Percentiles rank a stretch among this genome's conserved stretches.
phyloP scores from a whole-genome alignment of 2,888 invertebrate species.

The Dinocampus coccinellae region DNA sequence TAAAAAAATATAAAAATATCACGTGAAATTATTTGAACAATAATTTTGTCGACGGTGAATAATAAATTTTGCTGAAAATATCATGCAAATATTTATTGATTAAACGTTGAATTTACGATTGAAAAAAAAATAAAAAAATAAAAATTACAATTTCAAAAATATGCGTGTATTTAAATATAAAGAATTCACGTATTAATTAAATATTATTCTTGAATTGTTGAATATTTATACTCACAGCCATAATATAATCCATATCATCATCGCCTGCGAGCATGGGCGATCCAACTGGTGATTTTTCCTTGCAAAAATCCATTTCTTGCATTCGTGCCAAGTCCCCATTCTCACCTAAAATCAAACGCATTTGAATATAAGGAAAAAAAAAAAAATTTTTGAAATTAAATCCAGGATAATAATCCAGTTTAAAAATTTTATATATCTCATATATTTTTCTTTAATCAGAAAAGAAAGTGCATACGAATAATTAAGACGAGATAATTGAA shows the following conservation, averaged over 20 bases:
- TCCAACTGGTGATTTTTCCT: slow-evolving; percentile 47
- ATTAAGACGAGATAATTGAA: neutral
- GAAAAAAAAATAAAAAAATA: too few species aligned
- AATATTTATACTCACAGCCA: slow-evolving; percentile 48
- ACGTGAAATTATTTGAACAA: neutral
- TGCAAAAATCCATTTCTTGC: slow-evolving; percentile 45
- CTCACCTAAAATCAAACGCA: slow-evolving; percentile 35
- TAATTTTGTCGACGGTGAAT: neutral
- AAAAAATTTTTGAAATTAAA: too few species aligned
- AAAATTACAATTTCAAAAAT: too few species aligned
- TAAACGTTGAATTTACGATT: neutral
- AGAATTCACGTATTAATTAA: neutral
- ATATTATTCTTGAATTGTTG: neutral
- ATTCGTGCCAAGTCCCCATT: slow-evolving; percentile 39
- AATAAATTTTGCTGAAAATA: neutral
- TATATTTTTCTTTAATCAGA: too few species aligned
- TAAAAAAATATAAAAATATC: too few species aligned
- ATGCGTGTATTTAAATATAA: neutral
- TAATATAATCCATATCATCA: slow-evolving; percentile 51
- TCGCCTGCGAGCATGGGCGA: slow-evolving; percentile 44
- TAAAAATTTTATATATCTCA: too few species aligned
- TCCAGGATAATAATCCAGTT: too few species aligned
- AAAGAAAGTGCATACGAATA: neutral
- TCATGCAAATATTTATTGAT: neutral
- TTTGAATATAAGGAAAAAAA: neutral